Evolutionary conservation across 2,113 vertebrate species (phyloP).

Genomic region (Pseudolaguvia tuberculata): DNA sequence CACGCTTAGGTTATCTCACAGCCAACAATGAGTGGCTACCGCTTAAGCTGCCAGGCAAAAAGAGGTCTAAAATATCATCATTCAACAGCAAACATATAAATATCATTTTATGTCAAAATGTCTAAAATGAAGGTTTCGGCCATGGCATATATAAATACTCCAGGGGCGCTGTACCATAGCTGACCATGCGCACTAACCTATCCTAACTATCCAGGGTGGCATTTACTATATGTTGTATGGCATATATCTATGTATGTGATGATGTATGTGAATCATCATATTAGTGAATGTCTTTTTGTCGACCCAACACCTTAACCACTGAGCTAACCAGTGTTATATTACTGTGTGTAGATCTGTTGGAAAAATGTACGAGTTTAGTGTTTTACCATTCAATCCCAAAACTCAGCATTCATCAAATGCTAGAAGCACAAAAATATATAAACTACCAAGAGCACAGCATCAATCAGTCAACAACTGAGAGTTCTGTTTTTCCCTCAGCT

Average conservation of each 20-base stretch:
- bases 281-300: too few species aligned
- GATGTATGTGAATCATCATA: too few species aligned
- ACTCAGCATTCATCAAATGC: not conserved
- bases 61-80: slow-evolving; percentile 36
- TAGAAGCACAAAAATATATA: not conserved
- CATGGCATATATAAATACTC: slow-evolving; percentile 24
- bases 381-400: not conserved
- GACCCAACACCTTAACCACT: too few species aligned
- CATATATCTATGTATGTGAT: too few species aligned
- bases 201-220: too few species aligned
- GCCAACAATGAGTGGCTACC: slow-evolving; percentile 30
- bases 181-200: too few species aligned
- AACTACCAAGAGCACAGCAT: not conserved
- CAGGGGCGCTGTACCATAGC: too few species aligned
- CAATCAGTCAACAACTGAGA: not conserved
- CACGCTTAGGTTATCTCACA: slow-evolving; percentile 41
- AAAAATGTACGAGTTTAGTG: not conserved
- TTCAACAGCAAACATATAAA: slow-evolving; percentile 36
- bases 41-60: slow-evolving; percentile 17
- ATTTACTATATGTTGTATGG: too few species aligned
- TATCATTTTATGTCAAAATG: slow-evolving; percentile 39
- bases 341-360: too few species aligned
- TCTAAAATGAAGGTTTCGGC: too few species aligned
- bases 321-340: too few species aligned
- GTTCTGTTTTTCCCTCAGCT: not conserved